Percentiles rank a stretch among this genome's conserved stretches.
Conservation (phyloP, 1,140 invertebrate genomes). For the Oryctes rhinoceros region DNA sequence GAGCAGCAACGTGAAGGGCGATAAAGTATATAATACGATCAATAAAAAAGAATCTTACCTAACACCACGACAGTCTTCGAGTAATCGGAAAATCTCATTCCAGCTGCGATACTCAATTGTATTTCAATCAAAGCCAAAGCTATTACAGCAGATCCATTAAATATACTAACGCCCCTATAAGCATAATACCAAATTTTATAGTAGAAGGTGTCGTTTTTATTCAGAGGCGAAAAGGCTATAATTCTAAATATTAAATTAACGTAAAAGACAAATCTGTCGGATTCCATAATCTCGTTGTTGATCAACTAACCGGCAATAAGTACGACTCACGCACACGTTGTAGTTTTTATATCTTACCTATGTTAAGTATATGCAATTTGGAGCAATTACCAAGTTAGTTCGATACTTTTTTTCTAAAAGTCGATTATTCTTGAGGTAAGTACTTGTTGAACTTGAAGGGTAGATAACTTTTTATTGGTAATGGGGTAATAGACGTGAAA, state of each 20-base stretch:
- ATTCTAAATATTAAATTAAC: neutral
- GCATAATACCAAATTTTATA: conserved; percentile 5
- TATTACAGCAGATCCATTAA: neutral
- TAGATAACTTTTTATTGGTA: too few relatives aligned
- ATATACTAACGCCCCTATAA: neutral
- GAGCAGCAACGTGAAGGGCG: too few relatives aligned
- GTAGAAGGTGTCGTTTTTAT: neutral
- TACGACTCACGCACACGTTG: too few relatives aligned
- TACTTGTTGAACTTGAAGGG: too few relatives aligned
- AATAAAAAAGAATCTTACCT: neutral
- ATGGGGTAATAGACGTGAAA: too few relatives aligned
- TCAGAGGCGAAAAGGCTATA: neutral
- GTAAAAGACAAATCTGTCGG: neutral
- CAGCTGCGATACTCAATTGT: neutral
- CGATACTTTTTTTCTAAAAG: too few relatives aligned
- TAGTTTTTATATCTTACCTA: too few relatives aligned
- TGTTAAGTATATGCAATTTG: neutral
- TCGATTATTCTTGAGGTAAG: too few relatives aligned
- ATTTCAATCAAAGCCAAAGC: neutral
- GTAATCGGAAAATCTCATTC: neutral
- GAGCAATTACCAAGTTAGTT: neutral
- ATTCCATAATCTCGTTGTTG: neutral
- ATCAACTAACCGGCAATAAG: too few relatives aligned
- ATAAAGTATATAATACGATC: neutral
- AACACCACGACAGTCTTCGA: neutral